Conservation (phyloP, 2,888 invertebrate species). For the Fabriciana adippe region DNA sequence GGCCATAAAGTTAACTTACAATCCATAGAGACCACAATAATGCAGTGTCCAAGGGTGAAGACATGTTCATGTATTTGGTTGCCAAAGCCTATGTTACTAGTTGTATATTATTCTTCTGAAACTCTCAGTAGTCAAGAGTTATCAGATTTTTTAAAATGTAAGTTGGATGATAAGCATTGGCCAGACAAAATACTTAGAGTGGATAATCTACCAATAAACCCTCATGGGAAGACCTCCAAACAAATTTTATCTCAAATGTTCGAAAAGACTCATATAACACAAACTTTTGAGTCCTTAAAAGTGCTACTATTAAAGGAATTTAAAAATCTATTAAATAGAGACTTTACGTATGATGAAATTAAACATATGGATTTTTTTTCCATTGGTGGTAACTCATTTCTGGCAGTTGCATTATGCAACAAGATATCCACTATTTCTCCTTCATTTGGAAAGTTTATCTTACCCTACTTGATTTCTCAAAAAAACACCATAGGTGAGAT, state of each 20-base stretch:
- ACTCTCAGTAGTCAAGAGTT: constrained; percentile 60
- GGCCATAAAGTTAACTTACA: constrained; percentile 86
- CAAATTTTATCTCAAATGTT: constrained; percentile 67
- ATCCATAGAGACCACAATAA: constrained; percentile 77
- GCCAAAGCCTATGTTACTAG: constrained; percentile 68
- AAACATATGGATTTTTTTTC: constrained; percentile 78
- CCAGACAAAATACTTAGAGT: constrained; percentile 86
- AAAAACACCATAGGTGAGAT: constrained; percentile 66
- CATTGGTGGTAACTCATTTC: constrained; percentile 87
- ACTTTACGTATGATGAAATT: constrained; percentile 59
- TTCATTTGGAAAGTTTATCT: constrained; percentile 73
- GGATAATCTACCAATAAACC: constrained; percentile 82
- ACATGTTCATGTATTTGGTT: constrained; percentile 82
- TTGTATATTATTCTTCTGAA: constrained; percentile 77
- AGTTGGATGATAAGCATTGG: constrained; percentile 76
- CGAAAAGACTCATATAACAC: constrained; percentile 50
- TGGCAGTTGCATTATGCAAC: constrained; percentile 84
- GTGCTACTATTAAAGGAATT: constrained; percentile 57
- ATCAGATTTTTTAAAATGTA: constrained; percentile 65
- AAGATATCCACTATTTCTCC: constrained; percentile 74
- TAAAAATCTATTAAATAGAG: constrained; percentile 48
- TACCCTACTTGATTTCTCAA: constrained; percentile 79
- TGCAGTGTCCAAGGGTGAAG: constrained; percentile 70
- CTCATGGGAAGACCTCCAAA: constrained; percentile 87
- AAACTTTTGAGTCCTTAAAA: constrained; percentile 50